phyloP scores from a whole-genome alignment of 2,797 vertebrate species.

The Philypnodon macrostomus region DNA sequence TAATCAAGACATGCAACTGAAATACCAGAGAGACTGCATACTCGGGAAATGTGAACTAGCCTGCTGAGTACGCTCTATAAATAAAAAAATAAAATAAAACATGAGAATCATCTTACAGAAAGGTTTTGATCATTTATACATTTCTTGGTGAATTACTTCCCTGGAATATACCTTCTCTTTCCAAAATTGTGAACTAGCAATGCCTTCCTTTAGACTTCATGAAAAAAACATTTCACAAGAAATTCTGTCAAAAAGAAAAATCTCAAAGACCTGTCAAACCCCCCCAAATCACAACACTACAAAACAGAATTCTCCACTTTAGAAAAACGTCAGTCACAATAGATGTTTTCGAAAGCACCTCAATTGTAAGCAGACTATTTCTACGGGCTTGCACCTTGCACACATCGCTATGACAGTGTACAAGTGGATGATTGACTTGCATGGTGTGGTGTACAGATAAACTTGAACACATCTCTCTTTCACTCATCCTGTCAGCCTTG shows the following conservation, averaged over 20 bases:
- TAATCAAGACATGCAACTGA: too few species aligned
- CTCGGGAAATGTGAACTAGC: too few species aligned
- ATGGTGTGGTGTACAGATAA: slow-evolving; percentile 54
- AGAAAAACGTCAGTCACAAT: too few species aligned
- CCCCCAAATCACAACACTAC: background rate
- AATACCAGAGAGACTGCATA: too few species aligned
- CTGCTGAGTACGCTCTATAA: too few species aligned
- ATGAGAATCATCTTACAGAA: too few species aligned
- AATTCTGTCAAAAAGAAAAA: background rate
- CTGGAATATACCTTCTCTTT: too few species aligned
- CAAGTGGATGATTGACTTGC: slow-evolving; percentile 65
- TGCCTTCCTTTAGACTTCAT: background rate
- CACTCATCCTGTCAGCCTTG: slow-evolving; percentile 59
- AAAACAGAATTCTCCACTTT: background rate
- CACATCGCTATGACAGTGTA: slow-evolving; percentile 30
- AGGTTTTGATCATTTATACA: too few species aligned
- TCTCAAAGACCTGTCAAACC: background rate
- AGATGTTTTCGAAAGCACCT: slow-evolving; percentile 3
- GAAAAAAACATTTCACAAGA: slow-evolving; percentile 2
- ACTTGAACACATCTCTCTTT: slow-evolving; percentile 55
- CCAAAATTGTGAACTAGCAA: background rate
- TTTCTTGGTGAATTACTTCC: too few species aligned
- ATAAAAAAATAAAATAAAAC: too few species aligned
- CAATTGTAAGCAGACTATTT: slow-evolving; percentile 19
- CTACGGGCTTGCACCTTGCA: slow-evolving; percentile 39